Percentiles rank a stretch among this genome's conserved stretches.
Evolutionary conservation across 2,888 invertebrate genomes (phyloP).

Genomic region (Cactoblastis cactorum): DNA sequence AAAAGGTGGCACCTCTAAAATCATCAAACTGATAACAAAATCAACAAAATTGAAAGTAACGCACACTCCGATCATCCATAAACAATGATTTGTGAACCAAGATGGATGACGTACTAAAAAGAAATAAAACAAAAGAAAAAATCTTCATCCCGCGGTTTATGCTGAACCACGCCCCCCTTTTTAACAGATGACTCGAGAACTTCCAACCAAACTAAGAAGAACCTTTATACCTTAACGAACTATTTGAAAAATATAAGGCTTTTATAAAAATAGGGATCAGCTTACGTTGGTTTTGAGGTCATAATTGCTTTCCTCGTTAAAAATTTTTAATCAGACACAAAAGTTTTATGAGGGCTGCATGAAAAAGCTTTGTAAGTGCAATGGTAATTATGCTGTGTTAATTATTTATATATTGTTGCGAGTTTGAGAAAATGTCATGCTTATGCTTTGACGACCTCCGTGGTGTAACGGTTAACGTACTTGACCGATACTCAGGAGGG

Average conservation of each 20-base stretch:
- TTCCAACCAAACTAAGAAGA: constrained; percentile 17
- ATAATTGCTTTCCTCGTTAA: constrained; percentile 66
- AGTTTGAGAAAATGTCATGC: constrained; percentile 6
- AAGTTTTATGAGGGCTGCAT: constrained; percentile 62
- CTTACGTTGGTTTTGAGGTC: constrained; percentile 35
- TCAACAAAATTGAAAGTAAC: background rate
- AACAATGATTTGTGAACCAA: constrained; percentile 13
- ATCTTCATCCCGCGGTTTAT: constrained; percentile 58
- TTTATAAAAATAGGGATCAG: constrained; percentile 14
- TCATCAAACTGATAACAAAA: background rate
- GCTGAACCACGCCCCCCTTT: constrained; percentile 55
- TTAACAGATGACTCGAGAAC: constrained; percentile 52
- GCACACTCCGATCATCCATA: background rate
- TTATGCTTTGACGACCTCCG: no score
- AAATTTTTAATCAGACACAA: constrained; percentile 63
- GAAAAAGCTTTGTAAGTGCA: constrained; percentile 57
- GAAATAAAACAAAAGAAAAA: constrained; percentile 23
- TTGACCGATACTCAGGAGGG: no score
- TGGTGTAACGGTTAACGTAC: no score
- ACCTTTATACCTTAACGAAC: constrained; percentile 16
- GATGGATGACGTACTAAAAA: constrained; percentile 10
- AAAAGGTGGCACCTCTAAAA: background rate
- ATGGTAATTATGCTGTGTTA: constrained; percentile 49
- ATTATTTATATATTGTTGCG: constrained; percentile 39
- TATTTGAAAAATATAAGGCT: background rate